Evolutionary conservation across 2,888 invertebrate genomes (phyloP).

Genomic region (Drosophila testacea): DNA sequence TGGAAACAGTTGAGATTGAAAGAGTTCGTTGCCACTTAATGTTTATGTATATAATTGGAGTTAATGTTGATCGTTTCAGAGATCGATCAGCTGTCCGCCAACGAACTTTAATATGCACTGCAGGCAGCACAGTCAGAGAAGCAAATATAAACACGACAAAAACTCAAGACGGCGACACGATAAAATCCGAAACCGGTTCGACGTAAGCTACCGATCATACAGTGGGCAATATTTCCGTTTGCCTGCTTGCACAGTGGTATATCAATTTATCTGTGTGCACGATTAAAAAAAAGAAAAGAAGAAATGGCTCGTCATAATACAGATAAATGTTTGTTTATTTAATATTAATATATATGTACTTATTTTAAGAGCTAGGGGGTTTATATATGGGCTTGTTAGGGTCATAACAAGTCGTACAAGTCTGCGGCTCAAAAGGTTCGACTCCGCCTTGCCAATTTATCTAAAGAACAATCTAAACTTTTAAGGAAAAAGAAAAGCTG

Average conservation of each 20-base stretch:
- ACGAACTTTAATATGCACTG: conserved; percentile 24
- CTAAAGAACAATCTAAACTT: conserved; percentile 55
- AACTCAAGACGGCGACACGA: conserved; percentile 30
- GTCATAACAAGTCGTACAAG: conserved; percentile 32
- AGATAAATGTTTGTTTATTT: conserved; percentile 46
- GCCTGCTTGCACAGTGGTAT: conserved; percentile 14
- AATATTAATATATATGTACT: conserved; percentile 36
- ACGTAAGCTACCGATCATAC: conserved; percentile 9
- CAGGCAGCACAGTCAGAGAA: background rate
- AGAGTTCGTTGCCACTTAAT: conserved; percentile 25
- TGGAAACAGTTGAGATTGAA: conserved; percentile 8
- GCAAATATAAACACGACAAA: conserved; percentile 25
- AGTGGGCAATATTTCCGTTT: conserved; percentile 13
- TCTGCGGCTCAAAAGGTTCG: conserved; percentile 26
- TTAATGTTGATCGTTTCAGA: conserved; percentile 15
- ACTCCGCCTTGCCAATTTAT: conserved; percentile 57
- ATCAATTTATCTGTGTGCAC: background rate
- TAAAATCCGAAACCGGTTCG: conserved; percentile 48
- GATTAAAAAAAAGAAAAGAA: background rate
- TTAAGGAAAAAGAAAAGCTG: conserved; percentile 40
- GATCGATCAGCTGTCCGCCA: conserved; percentile 46
- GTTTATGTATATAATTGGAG: conserved; percentile 1
- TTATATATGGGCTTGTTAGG: conserved; percentile 38
- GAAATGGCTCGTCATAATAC: background rate
- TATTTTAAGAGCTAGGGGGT: conserved; percentile 51